These are phyloP conservation scores for Pseudonaja textilis DNA, from an alignment of 2,113 vertebrate genomes.

Conservation along the genomic window DNA sequence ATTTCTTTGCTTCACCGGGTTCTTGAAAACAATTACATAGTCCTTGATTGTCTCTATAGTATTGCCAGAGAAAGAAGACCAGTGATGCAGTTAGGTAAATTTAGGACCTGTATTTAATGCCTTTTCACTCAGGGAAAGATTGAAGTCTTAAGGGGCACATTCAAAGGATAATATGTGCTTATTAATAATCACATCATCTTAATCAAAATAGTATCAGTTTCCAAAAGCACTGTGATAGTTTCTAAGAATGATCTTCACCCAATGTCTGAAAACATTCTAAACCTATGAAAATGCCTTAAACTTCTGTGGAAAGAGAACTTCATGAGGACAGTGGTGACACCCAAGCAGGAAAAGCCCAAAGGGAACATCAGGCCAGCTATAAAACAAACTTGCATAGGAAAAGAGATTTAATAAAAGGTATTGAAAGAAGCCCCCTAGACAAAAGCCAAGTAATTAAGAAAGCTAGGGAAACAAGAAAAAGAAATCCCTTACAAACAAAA, in stretches of 20 bases:
- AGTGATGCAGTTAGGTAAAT: slow-evolving; percentile 11
- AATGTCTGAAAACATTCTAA: neutral
- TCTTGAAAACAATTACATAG: slow-evolving; percentile 39
- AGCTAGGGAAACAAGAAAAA: no score
- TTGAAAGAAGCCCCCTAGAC: no score
- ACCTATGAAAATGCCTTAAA: neutral
- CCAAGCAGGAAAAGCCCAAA: no score
- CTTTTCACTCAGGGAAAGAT: neutral
- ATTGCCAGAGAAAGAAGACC: slow-evolving; percentile 18
- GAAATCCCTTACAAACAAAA: no score
- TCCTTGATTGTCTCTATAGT: slow-evolving; percentile 28
- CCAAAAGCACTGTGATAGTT: neutral
- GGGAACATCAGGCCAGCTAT: no score
- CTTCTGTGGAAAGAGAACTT: no score
- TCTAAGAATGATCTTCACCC: neutral
- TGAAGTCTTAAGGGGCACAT: neutral
- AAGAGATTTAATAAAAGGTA: no score
- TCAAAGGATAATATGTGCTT: neutral
- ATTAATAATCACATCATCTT: neutral
- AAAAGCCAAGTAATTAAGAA: no score
- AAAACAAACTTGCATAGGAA: no score
- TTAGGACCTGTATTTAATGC: neutral
- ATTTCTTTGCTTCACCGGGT: slow-evolving; percentile 40
- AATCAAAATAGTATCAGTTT: neutral
- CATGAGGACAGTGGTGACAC: no score